Evolutionary conservation across 2,113 vertebrate species (phyloP), one percentile per base, ranked within the genome.

Genomic region (Aegithalos caudatus): DNA sequence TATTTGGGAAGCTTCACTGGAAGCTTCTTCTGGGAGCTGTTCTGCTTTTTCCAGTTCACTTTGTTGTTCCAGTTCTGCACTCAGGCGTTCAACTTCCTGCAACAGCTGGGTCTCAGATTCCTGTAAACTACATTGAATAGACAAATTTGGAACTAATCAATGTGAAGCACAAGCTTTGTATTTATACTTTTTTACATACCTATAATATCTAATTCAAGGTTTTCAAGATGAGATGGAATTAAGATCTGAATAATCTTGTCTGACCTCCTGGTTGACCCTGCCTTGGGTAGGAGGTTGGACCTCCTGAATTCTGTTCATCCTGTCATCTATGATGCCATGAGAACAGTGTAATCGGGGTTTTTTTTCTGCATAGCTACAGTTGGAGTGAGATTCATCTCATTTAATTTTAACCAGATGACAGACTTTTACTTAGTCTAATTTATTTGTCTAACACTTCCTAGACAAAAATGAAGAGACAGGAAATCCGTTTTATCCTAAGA

Each of bases 51-150:
- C 98, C 79, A 98, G 89, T 60, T 97, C 95, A 35, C 94, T 66
- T 69, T 95, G 97, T 42, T 95, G 91, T 88, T 98, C 96, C 92
- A 99, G 92, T 91, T 98, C 96, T 37, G 95, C 96, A 3, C 97
- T 97, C 69, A 97, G 97, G 27, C 45, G 82, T 84, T 98, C 98
- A n/a, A 98, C 99, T 80, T 99, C 97, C 94, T 98, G 97, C 47
- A 99, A 93, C 92, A 99, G 97, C 28, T 97, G 96, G 51, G 98
- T 86, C 97, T 99, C 98, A 18, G 98, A 98, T 83, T 99, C 98
- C 86, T 99, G 99, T 29, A 98, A 97, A 73, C 99, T 99, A 79
- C 31, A 80, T 78, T 40, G 64, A 88, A 90, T 1, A 73, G 45
- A 95, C 84, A 61, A 31, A 54, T 10, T 83, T 50, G 90, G 82